These are phyloP conservation scores for Climacteris rufus DNA, from an alignment of 2,113 vertebrate species.

Conservation along the genomic window DNA sequence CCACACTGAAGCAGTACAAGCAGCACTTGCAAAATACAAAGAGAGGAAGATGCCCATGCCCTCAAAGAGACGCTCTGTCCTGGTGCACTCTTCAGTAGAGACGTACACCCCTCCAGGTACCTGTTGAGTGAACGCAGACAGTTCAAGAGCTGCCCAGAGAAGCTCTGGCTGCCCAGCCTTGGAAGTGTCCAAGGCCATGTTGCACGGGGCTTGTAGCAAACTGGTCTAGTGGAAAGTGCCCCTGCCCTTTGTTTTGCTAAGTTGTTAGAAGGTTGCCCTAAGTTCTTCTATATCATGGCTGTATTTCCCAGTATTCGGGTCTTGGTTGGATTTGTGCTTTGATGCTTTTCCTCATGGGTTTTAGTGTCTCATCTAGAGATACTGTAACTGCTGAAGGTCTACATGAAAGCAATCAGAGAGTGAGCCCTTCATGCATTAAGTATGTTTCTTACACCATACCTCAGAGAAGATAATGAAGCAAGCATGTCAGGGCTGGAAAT, in stretches of 20 bases:
- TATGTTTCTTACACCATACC: not conserved
- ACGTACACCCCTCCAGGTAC: conserved; percentile 93
- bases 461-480: not conserved
- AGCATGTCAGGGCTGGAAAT: not conserved
- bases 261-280: not conserved
- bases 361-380: not conserved
- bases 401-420: not conserved
- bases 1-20: conserved; percentile 96
- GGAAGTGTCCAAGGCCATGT: not conserved
- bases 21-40: conserved; percentile 92
- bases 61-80: conserved; percentile 90
- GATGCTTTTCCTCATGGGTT: not conserved
- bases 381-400: not conserved
- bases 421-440: not conserved
- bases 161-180: not conserved
- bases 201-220: not conserved
- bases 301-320: not conserved
- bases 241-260: not conserved
- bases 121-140: not conserved
- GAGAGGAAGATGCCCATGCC: conserved; percentile 98
- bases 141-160: not conserved
- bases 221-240: not conserved
- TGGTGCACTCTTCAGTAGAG: conserved; percentile 87
- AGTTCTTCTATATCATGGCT: not conserved
- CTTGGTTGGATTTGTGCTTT: not conserved